Percentiles rank a stretch among this genome's conserved stretches.
Conservation (phyloP, 2,888 invertebrate species). For the Oegoconia quadripuncta region DNA sequence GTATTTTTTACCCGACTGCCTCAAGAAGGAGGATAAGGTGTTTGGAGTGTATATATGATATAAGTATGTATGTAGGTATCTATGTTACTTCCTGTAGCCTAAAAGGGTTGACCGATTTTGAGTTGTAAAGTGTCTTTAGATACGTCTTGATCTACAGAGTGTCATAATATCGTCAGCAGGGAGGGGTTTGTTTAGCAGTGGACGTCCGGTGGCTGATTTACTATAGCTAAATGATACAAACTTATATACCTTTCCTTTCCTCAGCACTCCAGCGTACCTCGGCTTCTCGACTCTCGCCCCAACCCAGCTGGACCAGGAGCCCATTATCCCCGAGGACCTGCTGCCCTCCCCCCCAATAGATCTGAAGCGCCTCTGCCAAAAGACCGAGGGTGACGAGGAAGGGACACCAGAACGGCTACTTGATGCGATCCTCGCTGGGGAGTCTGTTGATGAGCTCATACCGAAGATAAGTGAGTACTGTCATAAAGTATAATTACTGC, state of each 20-base stretch:
- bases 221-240: not conserved
- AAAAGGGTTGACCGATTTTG: no score
- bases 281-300: constrained; percentile 40
- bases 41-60: no score
- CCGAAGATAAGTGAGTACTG: constrained; percentile 37
- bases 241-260: not conserved
- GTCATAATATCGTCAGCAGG: no score
- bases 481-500: no score
- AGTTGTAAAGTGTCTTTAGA: no score
- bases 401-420: constrained; percentile 44
- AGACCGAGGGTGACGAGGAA: constrained; percentile 15
- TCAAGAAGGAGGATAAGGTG: no score
- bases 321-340: constrained; percentile 58
- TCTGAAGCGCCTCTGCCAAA: constrained; percentile 39
- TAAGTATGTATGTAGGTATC: no score
- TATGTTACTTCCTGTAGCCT: no score
- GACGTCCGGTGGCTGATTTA: no score
- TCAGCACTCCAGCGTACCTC: constrained; percentile 60
- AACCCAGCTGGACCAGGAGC: constrained; percentile 30
- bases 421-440: constrained; percentile 52
- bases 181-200: no score
- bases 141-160: no score
- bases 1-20: no score
- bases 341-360: constrained; percentile 46
- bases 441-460: constrained; percentile 55